These are phyloP conservation scores for Heliconius ismenius DNA, from an alignment of 2,888 invertebrate genomes.

Conservation along the genomic window DNA sequence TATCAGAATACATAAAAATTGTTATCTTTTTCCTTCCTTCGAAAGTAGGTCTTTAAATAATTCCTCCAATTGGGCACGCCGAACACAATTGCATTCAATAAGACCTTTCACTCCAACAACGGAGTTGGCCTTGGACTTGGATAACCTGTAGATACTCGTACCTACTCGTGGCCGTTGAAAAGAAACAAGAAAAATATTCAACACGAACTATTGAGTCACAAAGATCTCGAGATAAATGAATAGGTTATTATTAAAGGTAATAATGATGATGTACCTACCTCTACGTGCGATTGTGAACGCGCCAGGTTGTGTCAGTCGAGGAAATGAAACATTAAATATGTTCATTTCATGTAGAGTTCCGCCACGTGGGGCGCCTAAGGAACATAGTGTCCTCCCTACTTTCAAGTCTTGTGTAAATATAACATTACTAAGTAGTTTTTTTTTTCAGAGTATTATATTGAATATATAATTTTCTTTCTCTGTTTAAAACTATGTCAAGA, in stretches of 20 bases:
- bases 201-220: conserved; percentile 25
- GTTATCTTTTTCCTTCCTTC: conserved; percentile 41
- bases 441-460: too few relatives aligned
- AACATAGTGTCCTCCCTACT: too few relatives aligned
- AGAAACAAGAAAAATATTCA: conserved; percentile 34
- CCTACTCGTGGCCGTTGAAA: conserved; percentile 25
- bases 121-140: conserved; percentile 42
- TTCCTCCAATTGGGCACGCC: conserved; percentile 30
- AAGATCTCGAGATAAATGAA: conserved; percentile 28
- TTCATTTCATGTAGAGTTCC: too few relatives aligned
- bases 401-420: too few relatives aligned
- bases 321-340: too few relatives aligned
- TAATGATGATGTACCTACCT: background rate
- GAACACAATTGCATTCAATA: conserved; percentile 30
- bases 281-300: background rate
- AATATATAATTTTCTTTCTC: background rate
- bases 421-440: too few relatives aligned
- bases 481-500: conserved; percentile 9
- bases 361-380: too few relatives aligned
- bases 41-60: conserved; percentile 17
- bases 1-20: background rate
- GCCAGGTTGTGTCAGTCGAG: too few relatives aligned
- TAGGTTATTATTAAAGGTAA: conserved; percentile 15
- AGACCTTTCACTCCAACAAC: conserved; percentile 41
- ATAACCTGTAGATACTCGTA: conserved; percentile 30